A percentile compares a stretch with the other conserved stretches of the same genome.
These are phyloP conservation scores for Pogonomyrmex barbatus DNA, from an alignment of 1,140 invertebrate species.

Conservation along the genomic window DNA sequence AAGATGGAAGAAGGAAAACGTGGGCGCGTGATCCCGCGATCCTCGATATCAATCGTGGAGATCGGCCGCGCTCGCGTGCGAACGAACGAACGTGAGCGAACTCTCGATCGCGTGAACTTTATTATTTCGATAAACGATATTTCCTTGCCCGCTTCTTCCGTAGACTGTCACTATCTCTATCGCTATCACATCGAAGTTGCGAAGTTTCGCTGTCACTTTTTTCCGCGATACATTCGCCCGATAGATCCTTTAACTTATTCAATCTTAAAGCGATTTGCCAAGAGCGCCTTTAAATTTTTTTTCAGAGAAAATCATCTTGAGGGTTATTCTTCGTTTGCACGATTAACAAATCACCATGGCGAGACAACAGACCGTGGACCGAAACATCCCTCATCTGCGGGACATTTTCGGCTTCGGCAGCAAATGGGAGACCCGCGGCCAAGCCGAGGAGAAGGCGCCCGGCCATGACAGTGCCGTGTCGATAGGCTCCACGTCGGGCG, in stretches of 20 bases:
- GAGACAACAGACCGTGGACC: conserved; percentile 87
- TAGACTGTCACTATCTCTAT: too few relatives aligned
- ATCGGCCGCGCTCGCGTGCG: conserved; percentile 54
- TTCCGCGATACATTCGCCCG: background rate
- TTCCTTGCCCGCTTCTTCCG: background rate
- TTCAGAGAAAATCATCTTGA: background rate
- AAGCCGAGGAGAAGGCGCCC: conserved; percentile 79
- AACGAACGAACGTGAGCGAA: background rate
- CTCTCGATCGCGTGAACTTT: conserved; percentile 55
- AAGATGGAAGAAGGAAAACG: conserved; percentile 56
- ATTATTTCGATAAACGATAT: conserved; percentile 29
- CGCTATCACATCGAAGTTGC: background rate
- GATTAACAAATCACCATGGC: conserved; percentile 73
- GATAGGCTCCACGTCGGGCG: conserved; percentile 86
- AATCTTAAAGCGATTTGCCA: background rate
- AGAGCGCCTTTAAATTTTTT: background rate
- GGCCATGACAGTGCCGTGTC: conserved; percentile 87
- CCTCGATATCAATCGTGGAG: conserved; percentile 59
- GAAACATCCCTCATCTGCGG: conserved; percentile 89
- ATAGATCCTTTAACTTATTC: background rate
- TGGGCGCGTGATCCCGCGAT: conserved; percentile 64
- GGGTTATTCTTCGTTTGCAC: background rate
- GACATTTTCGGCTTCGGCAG: conserved; percentile 89
- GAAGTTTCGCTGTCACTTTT: background rate
- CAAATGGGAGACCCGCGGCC: conserved; percentile 82